Evolutionary conservation across 2,113 vertebrate genomes (phyloP).

Genomic region (Chlamydotis undulata): DNA sequence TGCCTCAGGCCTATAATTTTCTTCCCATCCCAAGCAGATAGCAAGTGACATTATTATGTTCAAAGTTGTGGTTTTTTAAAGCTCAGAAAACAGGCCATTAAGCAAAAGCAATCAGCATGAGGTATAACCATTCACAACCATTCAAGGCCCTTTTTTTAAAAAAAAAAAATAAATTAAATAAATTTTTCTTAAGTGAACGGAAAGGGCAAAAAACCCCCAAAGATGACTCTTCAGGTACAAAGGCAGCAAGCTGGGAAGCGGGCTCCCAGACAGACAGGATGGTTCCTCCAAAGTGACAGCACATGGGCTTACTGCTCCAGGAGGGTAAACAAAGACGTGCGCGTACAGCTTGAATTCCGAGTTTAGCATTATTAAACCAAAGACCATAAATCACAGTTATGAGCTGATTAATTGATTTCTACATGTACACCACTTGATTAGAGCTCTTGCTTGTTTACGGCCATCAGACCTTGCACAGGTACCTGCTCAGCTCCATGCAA

Average conservation of each 20-base stretch:
- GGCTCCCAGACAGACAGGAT: neutral
- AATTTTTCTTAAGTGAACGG: conserved; percentile 39
- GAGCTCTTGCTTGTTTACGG: neutral
- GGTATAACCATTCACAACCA: conserved; percentile 17
- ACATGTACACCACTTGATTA: neutral
- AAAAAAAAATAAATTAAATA: neutral
- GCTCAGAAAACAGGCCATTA: conserved; percentile 62
- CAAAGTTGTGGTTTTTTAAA: conserved; percentile 26
- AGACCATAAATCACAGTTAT: neutral
- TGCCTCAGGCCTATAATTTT: conserved; percentile 70
- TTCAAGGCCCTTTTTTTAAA: neutral
- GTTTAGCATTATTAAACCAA: neutral
- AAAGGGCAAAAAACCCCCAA: neutral
- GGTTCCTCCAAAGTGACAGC: conserved; percentile 1
- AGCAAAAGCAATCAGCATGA: conserved; percentile 44
- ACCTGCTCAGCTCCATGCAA: neutral
- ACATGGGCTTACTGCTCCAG: neutral
- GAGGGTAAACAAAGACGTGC: neutral
- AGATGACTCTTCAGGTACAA: conserved; percentile 40
- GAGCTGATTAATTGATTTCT: conserved; percentile 2
- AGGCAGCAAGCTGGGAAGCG: conserved; percentile 57
- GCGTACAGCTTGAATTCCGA: neutral
- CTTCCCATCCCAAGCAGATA: conserved; percentile 61
- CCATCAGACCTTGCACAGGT: neutral
- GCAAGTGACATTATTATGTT: conserved; percentile 62